Evolutionary conservation across 92 coral and sea anemone genomes (phyloP).

Genomic region (Umimayanthus kanabou): DNA sequence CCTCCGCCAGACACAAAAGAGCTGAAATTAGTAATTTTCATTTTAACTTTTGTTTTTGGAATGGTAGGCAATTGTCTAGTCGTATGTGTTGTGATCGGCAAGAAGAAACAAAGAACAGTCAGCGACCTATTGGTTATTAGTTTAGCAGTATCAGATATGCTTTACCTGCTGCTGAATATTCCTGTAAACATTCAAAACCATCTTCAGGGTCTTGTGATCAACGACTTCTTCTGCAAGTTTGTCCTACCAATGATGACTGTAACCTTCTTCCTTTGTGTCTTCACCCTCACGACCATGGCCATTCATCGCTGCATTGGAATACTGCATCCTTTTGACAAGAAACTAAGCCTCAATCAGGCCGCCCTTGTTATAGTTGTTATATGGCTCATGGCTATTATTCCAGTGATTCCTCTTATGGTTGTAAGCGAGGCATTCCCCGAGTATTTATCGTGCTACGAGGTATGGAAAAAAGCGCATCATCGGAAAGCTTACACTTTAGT

Average conservation of each 20-base stretch:
- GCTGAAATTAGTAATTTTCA: conserved; percentile 6
- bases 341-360: conserved; percentile 25
- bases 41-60: conserved; percentile 24
- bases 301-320: conserved; percentile 38
- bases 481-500: conserved; percentile 11
- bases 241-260: conserved; percentile 35
- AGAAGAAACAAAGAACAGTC: conserved; percentile 19
- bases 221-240: conserved; percentile 28
- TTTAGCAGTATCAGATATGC: conserved; percentile 23
- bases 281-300: conserved; percentile 35
- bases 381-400: conserved; percentile 21
- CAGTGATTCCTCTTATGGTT: conserved; percentile 31
- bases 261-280: conserved; percentile 27
- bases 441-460: background rate
- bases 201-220: background rate
- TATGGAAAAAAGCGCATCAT: background rate
- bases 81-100: conserved; percentile 16
- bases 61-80: conserved; percentile 19
- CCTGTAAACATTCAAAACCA: conserved; percentile 9
- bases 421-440: background rate
- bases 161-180: conserved; percentile 16
- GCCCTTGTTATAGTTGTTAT: background rate
- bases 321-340: conserved; percentile 25
- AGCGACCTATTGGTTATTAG: conserved; percentile 31
- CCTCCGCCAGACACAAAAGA: conserved; percentile 1